Conservation (phyloP, 2,113 vertebrate species). For the Paralichthys olivaceus region DNA sequence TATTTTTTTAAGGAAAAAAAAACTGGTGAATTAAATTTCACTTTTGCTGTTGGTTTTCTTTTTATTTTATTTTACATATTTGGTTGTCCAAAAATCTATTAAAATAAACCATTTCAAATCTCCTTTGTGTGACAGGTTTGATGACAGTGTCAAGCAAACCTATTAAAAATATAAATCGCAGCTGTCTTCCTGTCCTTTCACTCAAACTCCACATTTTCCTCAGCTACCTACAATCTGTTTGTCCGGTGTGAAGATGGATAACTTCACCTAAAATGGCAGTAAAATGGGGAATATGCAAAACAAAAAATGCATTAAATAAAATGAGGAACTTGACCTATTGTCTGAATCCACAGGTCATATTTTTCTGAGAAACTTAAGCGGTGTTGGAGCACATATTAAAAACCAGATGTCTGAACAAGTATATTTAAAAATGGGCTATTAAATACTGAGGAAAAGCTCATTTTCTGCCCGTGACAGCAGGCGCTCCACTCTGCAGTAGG, state of each 20-base stretch:
- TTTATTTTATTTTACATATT: slow-evolving; percentile 79
- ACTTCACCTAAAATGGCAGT: not conserved
- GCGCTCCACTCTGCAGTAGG: not conserved
- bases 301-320: too few relatives aligned
- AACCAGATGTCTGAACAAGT: not conserved
- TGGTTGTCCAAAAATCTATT: slow-evolving; percentile 82
- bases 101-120: slow-evolving; percentile 83
- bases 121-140: slow-evolving; percentile 72
- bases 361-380: not conserved
- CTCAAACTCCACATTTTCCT: not conserved
- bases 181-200: slow-evolving; percentile 39
- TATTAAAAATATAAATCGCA: slow-evolving; percentile 66
- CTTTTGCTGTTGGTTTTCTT: slow-evolving; percentile 75
- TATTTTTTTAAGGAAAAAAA: slow-evolving; percentile 84
- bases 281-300: not conserved
- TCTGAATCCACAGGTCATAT: not conserved
- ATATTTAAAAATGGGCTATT: not conserved
- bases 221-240: not conserved
- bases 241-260: not conserved
- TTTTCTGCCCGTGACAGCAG: slow-evolving; percentile 3
- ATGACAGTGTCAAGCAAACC: slow-evolving; percentile 65
- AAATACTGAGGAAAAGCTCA: not conserved
- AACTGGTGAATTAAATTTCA: slow-evolving; percentile 69
- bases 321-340: not conserved
- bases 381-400: not conserved